A percentile compares a stretch with the other conserved stretches of the same genome.
Conservation (phyloP, 2,113 vertebrate species). For the Eurypyga helias region DNA sequence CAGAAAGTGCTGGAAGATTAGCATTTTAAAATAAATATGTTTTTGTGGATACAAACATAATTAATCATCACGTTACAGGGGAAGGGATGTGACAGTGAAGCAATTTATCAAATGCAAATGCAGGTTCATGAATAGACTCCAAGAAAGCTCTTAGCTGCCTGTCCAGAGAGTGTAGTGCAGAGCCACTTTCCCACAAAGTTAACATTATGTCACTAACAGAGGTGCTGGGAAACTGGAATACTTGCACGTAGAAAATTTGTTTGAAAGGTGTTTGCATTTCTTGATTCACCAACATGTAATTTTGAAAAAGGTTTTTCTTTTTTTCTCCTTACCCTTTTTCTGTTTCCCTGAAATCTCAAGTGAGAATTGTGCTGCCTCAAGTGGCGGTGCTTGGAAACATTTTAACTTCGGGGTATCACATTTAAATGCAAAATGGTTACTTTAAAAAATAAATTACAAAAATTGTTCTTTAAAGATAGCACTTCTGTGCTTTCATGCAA, state of each 20-base stretch:
- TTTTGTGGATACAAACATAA: background rate
- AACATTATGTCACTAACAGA: background rate
- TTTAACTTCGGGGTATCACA: background rate
- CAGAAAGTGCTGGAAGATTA: background rate
- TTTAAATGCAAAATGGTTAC: background rate
- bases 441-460: background rate
- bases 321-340: background rate
- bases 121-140: slow-evolving; percentile 23
- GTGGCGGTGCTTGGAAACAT: background rate
- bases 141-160: background rate
- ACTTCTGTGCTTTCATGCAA: background rate
- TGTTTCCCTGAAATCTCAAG: background rate
- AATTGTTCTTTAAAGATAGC: background rate
- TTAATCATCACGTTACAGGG: background rate
- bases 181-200: slow-evolving; percentile 26
- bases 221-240: slow-evolving; percentile 2
- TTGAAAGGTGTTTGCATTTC: background rate
- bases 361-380: background rate
- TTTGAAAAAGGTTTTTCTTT: background rate
- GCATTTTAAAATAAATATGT: background rate
- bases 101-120: slow-evolving; percentile 47
- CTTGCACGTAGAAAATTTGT: background rate
- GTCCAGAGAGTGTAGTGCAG: background rate
- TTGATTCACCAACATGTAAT: background rate
- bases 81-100: background rate